Evolutionary conservation across 2,888 invertebrate genomes (phyloP).

Genomic region (Drosophila stalkeri): DNA sequence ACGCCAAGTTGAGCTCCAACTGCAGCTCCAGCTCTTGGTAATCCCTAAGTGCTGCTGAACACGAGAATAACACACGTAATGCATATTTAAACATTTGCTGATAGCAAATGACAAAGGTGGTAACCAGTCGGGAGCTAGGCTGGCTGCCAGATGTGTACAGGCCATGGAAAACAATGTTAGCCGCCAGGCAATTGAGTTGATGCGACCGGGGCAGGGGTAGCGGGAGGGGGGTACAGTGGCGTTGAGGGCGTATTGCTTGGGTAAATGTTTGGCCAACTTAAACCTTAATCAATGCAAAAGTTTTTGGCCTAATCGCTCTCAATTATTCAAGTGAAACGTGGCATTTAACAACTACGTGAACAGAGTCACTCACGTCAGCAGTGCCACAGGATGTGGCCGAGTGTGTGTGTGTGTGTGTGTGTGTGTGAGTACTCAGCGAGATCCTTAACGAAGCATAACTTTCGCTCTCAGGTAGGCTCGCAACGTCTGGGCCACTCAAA

Average conservation of each 20-base stretch:
- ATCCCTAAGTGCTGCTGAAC: constrained; percentile 80
- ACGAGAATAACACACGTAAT: constrained; percentile 80
- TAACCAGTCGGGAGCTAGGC: constrained; percentile 17
- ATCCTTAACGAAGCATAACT: constrained; percentile 77
- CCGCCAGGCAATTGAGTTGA: constrained; percentile 11
- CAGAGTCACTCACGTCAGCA: constrained; percentile 40
- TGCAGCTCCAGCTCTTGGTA: constrained; percentile 47
- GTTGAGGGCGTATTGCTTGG: constrained; percentile 40
- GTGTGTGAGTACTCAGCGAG: constrained; percentile 18
- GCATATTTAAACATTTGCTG: constrained; percentile 82
- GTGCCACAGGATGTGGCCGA: constrained; percentile 31
- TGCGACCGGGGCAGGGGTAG: neutral
- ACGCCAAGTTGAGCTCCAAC: constrained; percentile 13
- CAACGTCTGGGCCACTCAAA: constrained; percentile 64
- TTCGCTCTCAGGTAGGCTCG: constrained; percentile 67
- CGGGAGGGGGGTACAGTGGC: neutral
- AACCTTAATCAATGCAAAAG: constrained; percentile 84
- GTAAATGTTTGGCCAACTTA: constrained; percentile 78
- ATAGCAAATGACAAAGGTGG: constrained; percentile 80
- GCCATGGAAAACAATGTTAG: constrained; percentile 47
- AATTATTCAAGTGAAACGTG: constrained; percentile 84
- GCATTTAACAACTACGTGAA: constrained; percentile 83
- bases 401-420: neutral
- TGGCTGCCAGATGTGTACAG: constrained; percentile 10
- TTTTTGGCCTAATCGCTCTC: constrained; percentile 84